Evolutionary conservation across 2,888 invertebrate species (phyloP).

Genomic region (Iselma pallidipennis): DNA sequence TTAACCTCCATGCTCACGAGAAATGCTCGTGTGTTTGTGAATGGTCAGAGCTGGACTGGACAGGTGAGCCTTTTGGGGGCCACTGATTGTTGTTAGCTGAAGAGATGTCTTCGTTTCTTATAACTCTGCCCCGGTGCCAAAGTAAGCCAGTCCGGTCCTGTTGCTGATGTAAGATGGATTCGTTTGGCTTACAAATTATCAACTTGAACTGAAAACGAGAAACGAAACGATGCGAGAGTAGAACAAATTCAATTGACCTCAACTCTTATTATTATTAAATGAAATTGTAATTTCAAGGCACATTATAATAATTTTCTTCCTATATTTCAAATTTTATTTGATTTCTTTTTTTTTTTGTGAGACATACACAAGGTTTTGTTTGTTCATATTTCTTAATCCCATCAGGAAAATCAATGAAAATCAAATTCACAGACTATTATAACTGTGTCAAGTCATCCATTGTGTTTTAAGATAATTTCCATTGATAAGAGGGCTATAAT

Average conservation of each 20-base stretch:
- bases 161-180: neutral
- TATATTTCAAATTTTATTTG: conserved; percentile 11
- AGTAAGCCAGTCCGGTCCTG: neutral
- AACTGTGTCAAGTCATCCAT: no score
- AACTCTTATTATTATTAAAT: conserved; percentile 19
- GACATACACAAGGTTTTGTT: no score
- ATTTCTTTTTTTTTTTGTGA: neutral
- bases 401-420: no score
- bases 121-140: no score
- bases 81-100: no score
- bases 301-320: conserved; percentile 8
- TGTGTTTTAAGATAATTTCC: no score
- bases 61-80: no score
- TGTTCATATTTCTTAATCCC: no score
- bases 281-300: conserved; percentile 9
- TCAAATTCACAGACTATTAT: no score
- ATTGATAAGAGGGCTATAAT: no score
- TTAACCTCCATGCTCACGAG: conserved; percentile 31
- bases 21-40: conserved; percentile 30
- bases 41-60: no score
- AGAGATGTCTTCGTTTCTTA: no score
- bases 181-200: neutral
- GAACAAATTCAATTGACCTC: conserved; percentile 19
- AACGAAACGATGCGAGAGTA: neutral
- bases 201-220: neutral